phyloP scores from a whole-genome alignment of 2,888 invertebrate species.

The Punctoribates punctum region DNA sequence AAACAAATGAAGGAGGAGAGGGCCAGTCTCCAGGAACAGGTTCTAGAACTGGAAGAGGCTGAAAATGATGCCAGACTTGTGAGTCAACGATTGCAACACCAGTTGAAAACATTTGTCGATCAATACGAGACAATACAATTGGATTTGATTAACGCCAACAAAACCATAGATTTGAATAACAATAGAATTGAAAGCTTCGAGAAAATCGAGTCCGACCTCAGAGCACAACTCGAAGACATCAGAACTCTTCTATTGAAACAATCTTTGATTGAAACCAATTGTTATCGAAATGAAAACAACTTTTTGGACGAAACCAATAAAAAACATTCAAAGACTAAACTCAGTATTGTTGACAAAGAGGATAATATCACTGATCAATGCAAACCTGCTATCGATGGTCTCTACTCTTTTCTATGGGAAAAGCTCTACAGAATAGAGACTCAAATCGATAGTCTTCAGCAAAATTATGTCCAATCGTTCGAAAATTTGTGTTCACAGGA shows the following conservation, averaged over 20 bases:
- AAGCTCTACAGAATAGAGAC: slow-evolving; percentile 45
- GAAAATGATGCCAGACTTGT: slow-evolving; percentile 68
- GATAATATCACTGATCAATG: slow-evolving; percentile 44
- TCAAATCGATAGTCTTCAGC: slow-evolving; percentile 42
- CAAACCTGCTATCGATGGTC: slow-evolving; percentile 44
- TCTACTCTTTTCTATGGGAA: slow-evolving; percentile 46
- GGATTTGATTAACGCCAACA: slow-evolving; percentile 36
- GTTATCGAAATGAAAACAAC: neutral
- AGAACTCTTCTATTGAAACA: slow-evolving; percentile 5
- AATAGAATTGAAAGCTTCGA: slow-evolving; percentile 22
- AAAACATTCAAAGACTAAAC: slow-evolving; percentile 39
- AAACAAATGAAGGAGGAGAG: slow-evolving; percentile 43
- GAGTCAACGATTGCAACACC: slow-evolving; percentile 57
- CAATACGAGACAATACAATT: slow-evolving; percentile 36
- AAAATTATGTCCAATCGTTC: neutral
- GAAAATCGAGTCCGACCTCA: slow-evolving; percentile 21
- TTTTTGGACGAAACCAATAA: slow-evolving; percentile 3
- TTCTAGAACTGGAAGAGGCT: slow-evolving; percentile 69
- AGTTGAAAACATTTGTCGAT: slow-evolving; percentile 42
- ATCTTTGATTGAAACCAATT: neutral
- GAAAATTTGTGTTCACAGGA: neutral
- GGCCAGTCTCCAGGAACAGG: slow-evolving; percentile 61
- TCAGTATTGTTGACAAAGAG: slow-evolving; percentile 43
- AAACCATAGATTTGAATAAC: slow-evolving; percentile 33
- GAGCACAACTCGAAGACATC: neutral